These are phyloP conservation scores for Platanista minor DNA, from an alignment of 2,113 vertebrate genomes.

Conservation along the genomic window DNA sequence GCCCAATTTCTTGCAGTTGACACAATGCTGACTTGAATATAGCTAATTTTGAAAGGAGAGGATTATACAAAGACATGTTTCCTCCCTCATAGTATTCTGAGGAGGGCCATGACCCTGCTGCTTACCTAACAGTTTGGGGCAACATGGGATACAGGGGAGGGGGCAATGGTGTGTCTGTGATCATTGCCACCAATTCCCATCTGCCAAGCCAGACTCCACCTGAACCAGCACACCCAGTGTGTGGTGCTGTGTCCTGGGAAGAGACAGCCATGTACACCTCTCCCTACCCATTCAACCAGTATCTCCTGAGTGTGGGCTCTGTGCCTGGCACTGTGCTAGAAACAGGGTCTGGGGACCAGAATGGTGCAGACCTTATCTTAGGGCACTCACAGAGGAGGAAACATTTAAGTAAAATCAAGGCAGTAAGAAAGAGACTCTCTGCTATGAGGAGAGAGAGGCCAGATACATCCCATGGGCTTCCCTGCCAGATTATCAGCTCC, in stretches of 20 bases:
- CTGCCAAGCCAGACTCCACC: neutral
- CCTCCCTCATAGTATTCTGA: neutral
- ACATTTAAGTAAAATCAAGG: neutral
- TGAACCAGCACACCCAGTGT: neutral
- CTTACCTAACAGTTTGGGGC: neutral
- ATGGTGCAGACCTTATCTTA: neutral
- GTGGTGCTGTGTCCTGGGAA: neutral
- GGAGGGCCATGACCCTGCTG: neutral
- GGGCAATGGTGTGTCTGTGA: no score
- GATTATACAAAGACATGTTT: neutral
- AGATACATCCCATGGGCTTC: accelerated
- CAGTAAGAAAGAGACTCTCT: no score
- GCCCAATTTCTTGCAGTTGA: neutral
- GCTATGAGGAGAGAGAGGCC: neutral
- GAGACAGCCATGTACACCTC: no score
- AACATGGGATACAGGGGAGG: neutral
- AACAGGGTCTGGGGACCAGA: accelerated
- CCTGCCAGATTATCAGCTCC: neutral
- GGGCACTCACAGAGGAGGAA: neutral
- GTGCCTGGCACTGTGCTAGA: neutral
- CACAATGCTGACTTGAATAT: conserved; percentile 25
- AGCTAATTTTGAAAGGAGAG: conserved; percentile 35
- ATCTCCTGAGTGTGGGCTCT: neutral
- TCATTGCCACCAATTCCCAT: neutral
- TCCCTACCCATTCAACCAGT: neutral